Evolutionary conservation across 2,797 vertebrate species (phyloP), one percentile per base, ranked within the genome.

Genomic region (Hippopotamyrus pictus): DNA sequence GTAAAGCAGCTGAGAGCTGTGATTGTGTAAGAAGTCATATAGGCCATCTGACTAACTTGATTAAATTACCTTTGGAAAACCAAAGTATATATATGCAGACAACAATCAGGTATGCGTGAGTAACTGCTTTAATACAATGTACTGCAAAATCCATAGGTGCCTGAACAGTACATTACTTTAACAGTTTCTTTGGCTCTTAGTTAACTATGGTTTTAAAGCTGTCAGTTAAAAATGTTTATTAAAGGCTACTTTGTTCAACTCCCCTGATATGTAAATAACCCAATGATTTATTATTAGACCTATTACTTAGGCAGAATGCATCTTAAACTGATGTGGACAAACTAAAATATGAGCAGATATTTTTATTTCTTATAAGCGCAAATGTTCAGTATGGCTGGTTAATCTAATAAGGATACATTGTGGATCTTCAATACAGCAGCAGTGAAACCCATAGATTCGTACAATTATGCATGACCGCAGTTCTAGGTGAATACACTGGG

Each of bases 401-500:
- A 44, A 79, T 41, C 73, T 79, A 44, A n/a, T 46, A 79, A 79
- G 19, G 37, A 46, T 44, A 44, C 37, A 79, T n/a, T 79, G 37
- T 19, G 6, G 37, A 44, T 44, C 73, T 79, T 79, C 17, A 79
- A 2, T n/a, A 44, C 14, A 44, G 33, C 37, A 41, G 73, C 5
- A 79, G 41, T 17, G 37, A 79, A 44, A 79, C 41, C 41, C 73
- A 79, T 9, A 44, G 17, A 44, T 79, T 79, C 0, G 5, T 33
- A 73, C 12, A 73, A 73, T 73, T 73, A 73, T 37, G 65, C 65
- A 73, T 73, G 65, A 37, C 29, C 0, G 4, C 65, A 73, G 29
- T 25, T 25, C 92, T 2, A 37, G 41, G 37, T 92, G 96, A 92
- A 91, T 92, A 57, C 95, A 95, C 0, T 92, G 96, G 50, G 95